Percentiles rank a stretch among this genome's conserved stretches.
Conservation (phyloP, 2,113 vertebrate species). For the Gulo gulo region DNA sequence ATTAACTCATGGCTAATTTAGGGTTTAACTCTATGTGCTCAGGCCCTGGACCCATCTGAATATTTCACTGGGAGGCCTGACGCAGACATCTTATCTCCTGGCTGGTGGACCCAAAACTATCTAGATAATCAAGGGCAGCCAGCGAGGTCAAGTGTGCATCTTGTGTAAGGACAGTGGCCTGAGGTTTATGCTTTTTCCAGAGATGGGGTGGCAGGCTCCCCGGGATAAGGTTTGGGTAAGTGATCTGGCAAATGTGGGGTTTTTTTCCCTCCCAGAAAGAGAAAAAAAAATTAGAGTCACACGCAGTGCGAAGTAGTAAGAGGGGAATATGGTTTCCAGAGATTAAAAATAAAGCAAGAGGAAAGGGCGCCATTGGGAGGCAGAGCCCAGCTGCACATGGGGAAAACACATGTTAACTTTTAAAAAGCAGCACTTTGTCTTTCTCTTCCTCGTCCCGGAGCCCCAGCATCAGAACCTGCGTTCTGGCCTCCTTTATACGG, state of each 20-base stretch:
- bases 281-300: neutral
- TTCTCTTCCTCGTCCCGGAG: neutral
- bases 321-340: slow-evolving; percentile 63
- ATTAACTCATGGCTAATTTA: slow-evolving; percentile 88
- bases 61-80: slow-evolving; percentile 10
- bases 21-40: slow-evolving; percentile 67
- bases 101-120: neutral
- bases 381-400: slow-evolving; percentile 43
- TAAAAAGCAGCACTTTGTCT: neutral
- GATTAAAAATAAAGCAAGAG: slow-evolving; percentile 76
- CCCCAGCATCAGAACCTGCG: neutral
- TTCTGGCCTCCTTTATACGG: neutral
- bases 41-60: slow-evolving; percentile 23
- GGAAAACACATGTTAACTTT: slow-evolving; percentile 54
- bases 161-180: neutral
- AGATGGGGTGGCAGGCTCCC: neutral
- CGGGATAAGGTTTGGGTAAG: slow-evolving; percentile 23
- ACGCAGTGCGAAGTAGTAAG: slow-evolving; percentile 63
- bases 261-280: slow-evolving; percentile 14
- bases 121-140: neutral
- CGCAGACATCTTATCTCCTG: slow-evolving; percentile 25
- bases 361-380: slow-evolving; percentile 57
- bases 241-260: neutral
- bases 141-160: neutral
- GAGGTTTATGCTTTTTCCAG: neutral